Evolutionary conservation across 2,888 invertebrate species (phyloP).

Genomic region (Mesorhabditis sp.): DNA sequence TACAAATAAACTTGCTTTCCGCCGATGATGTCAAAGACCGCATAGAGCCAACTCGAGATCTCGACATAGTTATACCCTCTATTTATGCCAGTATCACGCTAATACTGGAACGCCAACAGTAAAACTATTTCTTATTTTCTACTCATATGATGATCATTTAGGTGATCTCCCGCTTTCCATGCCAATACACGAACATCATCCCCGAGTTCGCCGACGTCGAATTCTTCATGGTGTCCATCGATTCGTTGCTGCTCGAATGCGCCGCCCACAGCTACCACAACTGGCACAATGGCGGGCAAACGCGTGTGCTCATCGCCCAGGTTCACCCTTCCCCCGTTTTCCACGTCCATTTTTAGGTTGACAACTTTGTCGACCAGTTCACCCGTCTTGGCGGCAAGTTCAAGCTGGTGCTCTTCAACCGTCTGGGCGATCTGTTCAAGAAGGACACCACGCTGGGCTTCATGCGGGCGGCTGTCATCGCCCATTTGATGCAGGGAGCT

Average conservation of each 20-base stretch:
- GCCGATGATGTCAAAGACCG: no score
- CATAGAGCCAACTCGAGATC: no score
- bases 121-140: no score
- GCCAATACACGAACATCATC: constrained; percentile 49
- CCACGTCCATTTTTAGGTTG: constrained; percentile 32
- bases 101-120: no score
- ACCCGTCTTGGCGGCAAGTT: constrained; percentile 50
- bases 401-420: constrained; percentile 52
- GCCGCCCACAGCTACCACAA: constrained; percentile 55
- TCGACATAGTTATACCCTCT: no score
- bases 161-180: constrained; percentile 37
- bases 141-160: constrained; percentile 15
- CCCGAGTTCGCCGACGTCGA: constrained; percentile 56
- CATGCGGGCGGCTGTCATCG: constrained; percentile 37
- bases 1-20: no score
- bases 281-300: constrained; percentile 53
- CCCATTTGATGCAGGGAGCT: constrained; percentile 25
- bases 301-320: constrained; percentile 47
- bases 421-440: constrained; percentile 43
- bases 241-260: constrained; percentile 51
- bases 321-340: constrained; percentile 16
- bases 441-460: constrained; percentile 48
- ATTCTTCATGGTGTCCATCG: constrained; percentile 53
- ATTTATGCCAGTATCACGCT: no score
- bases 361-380: constrained; percentile 46